Conservation (phyloP, 92 coral and sea anemone species). For the Blastomussa wellsi region DNA sequence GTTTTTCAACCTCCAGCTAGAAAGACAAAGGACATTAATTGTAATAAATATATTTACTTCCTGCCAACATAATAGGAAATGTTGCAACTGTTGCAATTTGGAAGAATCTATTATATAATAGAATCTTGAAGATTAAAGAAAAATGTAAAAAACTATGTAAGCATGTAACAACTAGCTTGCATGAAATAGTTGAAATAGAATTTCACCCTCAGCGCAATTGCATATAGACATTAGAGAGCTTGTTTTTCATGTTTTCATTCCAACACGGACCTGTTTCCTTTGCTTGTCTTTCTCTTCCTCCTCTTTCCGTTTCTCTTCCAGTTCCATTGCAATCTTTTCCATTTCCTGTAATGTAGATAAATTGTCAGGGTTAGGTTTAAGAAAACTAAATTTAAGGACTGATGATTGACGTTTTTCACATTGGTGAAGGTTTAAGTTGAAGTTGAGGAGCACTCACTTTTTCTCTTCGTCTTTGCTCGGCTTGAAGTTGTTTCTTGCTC, state of each 20-base stretch:
- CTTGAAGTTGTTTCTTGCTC: slow-evolving; percentile 94
- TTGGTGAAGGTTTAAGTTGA: neutral
- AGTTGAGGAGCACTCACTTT: slow-evolving; percentile 58
- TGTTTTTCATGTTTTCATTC: no score
- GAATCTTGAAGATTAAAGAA: no score
- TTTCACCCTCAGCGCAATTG: no score
- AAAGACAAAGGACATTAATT: neutral
- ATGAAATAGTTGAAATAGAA: no score
- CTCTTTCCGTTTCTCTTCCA: slow-evolving; percentile 91
- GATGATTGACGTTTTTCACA: neutral
- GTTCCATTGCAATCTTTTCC: slow-evolving; percentile 93
- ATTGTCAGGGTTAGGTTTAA: neutral
- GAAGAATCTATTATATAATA: no score
- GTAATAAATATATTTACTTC: no score
- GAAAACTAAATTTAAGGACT: neutral
- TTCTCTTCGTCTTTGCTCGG: slow-evolving; percentile 95
- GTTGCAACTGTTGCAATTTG: no score
- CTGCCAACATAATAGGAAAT: no score
- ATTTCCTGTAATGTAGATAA: slow-evolving; percentile 66
- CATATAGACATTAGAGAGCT: no score
- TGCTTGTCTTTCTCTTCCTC: slow-evolving; percentile 97
- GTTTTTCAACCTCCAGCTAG: slow-evolving; percentile 91
- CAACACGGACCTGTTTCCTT: slow-evolving; percentile 90
- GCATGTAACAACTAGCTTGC: no score
- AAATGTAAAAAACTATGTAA: no score